These are phyloP conservation scores for Dermolepida albohirtum DNA, from an alignment of 2,888 invertebrate genomes.

Conservation along the genomic window DNA sequence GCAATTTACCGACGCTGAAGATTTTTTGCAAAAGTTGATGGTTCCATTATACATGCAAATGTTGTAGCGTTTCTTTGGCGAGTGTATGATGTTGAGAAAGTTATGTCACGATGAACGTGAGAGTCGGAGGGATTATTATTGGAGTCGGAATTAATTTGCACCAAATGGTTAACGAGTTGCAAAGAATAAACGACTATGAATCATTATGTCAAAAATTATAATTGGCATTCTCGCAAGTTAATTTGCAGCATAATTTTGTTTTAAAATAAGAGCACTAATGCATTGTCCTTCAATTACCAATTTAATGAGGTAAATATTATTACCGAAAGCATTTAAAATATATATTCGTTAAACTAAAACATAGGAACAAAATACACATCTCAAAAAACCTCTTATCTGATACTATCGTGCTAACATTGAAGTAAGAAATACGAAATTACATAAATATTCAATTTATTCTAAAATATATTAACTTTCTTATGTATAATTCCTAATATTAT, in stretches of 20 bases:
- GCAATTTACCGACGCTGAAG: conserved; percentile 11
- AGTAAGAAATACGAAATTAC: too few relatives aligned
- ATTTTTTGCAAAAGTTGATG: conserved; percentile 10
- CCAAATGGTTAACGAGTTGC: conserved; percentile 23
- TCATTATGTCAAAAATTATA: conserved; percentile 13
- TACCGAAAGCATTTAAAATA: too few relatives aligned
- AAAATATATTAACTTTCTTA: too few relatives aligned
- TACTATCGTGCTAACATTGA: too few relatives aligned
- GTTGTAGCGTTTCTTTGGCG: background rate
- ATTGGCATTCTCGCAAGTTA: conserved; percentile 16
- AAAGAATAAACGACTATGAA: conserved; percentile 18
- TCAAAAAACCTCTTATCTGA: too few relatives aligned
- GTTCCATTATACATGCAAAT: conserved; percentile 25
- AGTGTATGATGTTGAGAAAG: conserved; percentile 20
- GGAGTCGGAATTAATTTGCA: conserved; percentile 28
- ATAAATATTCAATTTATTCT: too few relatives aligned
- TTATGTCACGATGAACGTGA: conserved; percentile 29
- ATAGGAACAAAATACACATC: too few relatives aligned
- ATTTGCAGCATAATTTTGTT: conserved; percentile 15
- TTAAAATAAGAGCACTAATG: background rate
- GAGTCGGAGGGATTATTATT: conserved; percentile 14
- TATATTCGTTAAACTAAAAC: too few relatives aligned
- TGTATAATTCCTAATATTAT: too few relatives aligned
- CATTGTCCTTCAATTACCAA: background rate
- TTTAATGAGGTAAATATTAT: too few relatives aligned